Conservation (phyloP, 2,888 invertebrate genomes). For the Caenorhabditis sp. region DNA sequence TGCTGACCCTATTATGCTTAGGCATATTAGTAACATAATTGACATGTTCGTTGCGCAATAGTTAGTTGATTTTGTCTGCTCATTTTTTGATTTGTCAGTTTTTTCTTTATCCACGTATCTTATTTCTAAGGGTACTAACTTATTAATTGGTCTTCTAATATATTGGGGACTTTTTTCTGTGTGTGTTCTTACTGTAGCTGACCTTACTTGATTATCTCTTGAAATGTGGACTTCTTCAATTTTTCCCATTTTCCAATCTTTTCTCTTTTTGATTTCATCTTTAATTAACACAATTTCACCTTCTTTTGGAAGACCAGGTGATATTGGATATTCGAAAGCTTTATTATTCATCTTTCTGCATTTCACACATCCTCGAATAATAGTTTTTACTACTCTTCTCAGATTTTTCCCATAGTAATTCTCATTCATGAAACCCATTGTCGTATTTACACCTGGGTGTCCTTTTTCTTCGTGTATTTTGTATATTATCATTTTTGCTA, state of each 20-base stretch:
- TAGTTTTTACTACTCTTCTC: conserved; percentile 6
- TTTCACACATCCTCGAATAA: conserved; percentile 5
- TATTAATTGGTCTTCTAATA: no score
- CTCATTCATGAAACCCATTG: background rate
- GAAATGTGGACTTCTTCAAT: background rate
- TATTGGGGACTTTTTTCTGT: no score
- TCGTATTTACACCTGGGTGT: conserved; percentile 15
- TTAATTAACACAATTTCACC: conserved; percentile 6
- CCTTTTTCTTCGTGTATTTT: background rate
- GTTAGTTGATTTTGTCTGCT: no score
- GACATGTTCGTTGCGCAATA: no score
- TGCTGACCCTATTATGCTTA: no score
- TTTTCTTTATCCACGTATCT: no score
- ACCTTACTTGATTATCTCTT: no score
- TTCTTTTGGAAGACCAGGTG: background rate
- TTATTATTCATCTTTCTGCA: conserved; percentile 9
- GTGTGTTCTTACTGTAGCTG: no score
- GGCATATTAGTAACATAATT: no score
- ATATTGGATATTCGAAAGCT: background rate
- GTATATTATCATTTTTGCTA: background rate
- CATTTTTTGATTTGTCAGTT: no score
- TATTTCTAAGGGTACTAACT: no score
- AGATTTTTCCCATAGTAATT: background rate
- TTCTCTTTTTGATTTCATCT: background rate
- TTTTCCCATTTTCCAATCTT: conserved; percentile 8